These are phyloP conservation scores for Rotaria magnacalcarata DNA, from an alignment of 2,888 invertebrate genomes.

Conservation along the genomic window DNA sequence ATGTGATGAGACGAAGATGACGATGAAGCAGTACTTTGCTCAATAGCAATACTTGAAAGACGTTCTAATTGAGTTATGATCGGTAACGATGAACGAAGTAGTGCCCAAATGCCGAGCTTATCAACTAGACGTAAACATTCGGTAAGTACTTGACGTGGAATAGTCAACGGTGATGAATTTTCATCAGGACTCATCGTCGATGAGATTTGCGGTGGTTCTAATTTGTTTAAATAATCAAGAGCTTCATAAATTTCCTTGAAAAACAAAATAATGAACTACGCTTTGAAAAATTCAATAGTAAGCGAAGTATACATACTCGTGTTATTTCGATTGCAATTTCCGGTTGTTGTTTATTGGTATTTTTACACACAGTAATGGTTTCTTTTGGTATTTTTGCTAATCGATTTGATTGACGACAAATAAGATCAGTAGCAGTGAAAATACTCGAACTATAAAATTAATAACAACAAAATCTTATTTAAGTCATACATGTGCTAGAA, in stretches of 20 bases:
- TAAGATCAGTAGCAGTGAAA: conserved; percentile 27
- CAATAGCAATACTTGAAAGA: conserved; percentile 36
- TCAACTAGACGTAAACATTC: conserved; percentile 44
- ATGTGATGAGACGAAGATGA: neutral
- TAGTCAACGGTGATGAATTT: conserved; percentile 6
- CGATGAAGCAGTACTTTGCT: neutral
- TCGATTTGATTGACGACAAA: conserved; percentile 17
- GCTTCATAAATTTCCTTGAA: neutral
- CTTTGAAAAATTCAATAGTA: neutral
- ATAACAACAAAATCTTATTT: neutral
- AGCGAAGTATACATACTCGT: neutral
- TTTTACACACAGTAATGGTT: conserved; percentile 7
- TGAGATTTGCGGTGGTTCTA: neutral
- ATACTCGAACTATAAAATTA: neutral
- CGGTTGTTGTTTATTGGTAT: neutral
- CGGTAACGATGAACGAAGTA: conserved; percentile 39
- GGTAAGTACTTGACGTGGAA: conserved; percentile 37
- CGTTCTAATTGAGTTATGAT: conserved; percentile 45
- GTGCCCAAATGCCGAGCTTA: conserved; percentile 45
- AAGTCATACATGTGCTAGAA: neutral
- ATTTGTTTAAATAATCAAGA: conserved; percentile 1
- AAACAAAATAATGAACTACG: too few species aligned
- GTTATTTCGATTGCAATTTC: neutral
- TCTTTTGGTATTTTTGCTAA: conserved; percentile 20
- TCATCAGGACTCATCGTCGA: neutral